phyloP scores from a whole-genome alignment of 2,888 invertebrate species.

The Axea sp. region DNA sequence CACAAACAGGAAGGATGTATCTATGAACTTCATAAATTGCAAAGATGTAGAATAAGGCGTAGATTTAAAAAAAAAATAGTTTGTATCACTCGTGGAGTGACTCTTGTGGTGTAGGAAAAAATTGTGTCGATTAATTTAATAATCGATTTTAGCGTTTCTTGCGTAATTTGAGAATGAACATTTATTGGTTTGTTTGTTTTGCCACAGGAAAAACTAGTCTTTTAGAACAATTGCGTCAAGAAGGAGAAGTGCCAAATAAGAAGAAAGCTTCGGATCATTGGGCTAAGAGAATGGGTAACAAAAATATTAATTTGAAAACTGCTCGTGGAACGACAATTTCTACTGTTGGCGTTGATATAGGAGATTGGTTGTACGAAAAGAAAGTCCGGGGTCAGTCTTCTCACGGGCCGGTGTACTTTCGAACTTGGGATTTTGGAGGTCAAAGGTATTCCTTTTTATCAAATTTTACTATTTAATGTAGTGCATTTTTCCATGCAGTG shows the following conservation, averaged over 20 bases:
- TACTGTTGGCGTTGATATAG: slow-evolving; percentile 98
- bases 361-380: slow-evolving; percentile 95
- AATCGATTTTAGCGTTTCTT: no score
- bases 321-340: slow-evolving; percentile 91
- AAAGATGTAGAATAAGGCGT: no score
- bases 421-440: slow-evolving; percentile 99
- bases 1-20: no score
- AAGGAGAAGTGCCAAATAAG: slow-evolving; percentile 87
- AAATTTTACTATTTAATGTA: no score
- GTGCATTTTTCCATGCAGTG: not conserved
- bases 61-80: no score
- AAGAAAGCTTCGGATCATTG: slow-evolving; percentile 90
- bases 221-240: slow-evolving; percentile 91
- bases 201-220: slow-evolving; percentile 94
- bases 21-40: no score
- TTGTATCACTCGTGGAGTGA: no score
- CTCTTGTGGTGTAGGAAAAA: no score
- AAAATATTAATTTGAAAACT: slow-evolving; percentile 87
- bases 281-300: slow-evolving; percentile 97
- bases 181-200: no score
- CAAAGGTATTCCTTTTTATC: no score
- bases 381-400: slow-evolving; percentile 87
- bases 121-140: no score
- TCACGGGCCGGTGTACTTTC: slow-evolving; percentile 91
- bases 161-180: no score